Base-by-base conservation (phyloP, 2,113 vertebrate genomes). In the Sclerurus mexicanus region DNA sequence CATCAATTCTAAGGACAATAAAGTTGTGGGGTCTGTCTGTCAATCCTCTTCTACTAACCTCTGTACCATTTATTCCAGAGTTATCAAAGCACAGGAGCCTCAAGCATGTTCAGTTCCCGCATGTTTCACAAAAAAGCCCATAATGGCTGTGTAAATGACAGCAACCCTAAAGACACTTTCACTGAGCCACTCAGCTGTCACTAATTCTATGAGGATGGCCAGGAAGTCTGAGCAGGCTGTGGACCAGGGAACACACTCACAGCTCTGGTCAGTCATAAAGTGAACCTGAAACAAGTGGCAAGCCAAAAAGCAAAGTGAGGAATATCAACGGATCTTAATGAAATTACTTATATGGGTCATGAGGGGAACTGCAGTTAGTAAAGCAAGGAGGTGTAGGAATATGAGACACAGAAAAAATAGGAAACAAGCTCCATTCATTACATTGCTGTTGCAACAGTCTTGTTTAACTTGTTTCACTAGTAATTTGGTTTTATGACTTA, bases 341-440 rank as follows among this genome's bases (percentile, higher is more conserved):
- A 78, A 31, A 17, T 56, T 15, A 47, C 21, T 76, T 35, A 23
- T 2, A 12, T 5, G 28, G 46, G 28, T 64, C 40, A 49, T 1
- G 1, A 44, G 10, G 11, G 20, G n/a, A 90, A 40, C 15, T 27
- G 4, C 23, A 68, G 44, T 18, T 30, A 77, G 15, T 50, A 74
- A 87, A 63, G 40, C 12, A 66, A 83, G 14, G 35, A 88, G 31
- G 39, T 53, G 4, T 5, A 28, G 14, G 39, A 58, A 49, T 9
- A 64, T 4, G 12, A 85, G 28, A 52, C 2, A n/a, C 3, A 42
- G 4, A 52, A 56, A 78, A 66, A 68, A 8, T 0, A 0, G 14
- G 24, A 73, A 83, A 49, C 7, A 11, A 37, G 12, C 12, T 50
- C 22, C 11, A 39, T 67, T 85, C 27, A 75, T 20, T 72, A 24